Base-by-base conservation (phyloP, 2,113 vertebrate species). In the Hippocampus zosterae region DNA sequence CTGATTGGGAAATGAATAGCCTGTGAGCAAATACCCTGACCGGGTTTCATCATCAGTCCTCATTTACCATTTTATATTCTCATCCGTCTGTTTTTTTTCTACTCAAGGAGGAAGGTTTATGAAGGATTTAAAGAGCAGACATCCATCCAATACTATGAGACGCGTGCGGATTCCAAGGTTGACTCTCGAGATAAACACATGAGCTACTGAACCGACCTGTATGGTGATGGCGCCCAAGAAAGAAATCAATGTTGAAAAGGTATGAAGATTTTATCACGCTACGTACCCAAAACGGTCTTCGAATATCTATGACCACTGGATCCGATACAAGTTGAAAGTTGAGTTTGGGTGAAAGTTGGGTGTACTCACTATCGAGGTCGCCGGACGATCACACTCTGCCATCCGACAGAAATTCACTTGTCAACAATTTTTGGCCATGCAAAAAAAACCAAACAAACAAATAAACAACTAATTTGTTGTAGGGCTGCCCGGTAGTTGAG, bases 1-100 rank as follows among this genome's bases (percentile, higher is more conserved):
- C 53, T 72, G 78, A 85, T 84, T 85, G 79, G 72, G 81, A 86
- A 87, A 89, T 87, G 80, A 88, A 91, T 75, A 81, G 72, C 76
- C 77, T 75, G 71, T 79, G 78, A 85, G 84, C 74, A 80, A 74
- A 81, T 74, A 66, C 67, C 71, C 59, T 63, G 74, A 75, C 76
- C 62, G 56, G 68, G 70, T 73, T 76, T 82, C 70, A 65, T 75
- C 72, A 83, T 80, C 73, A 73, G 64, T 73, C 76, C 71, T 81
- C 75, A 68, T 88, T 81, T 44, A 53, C 66, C 18, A 19, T 77
- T 81, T 79, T 69, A 77, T 84, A 78, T 82, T 70, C 67, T 78
- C 65, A 63, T 73, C 67, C 9, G 3, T 77, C 65, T 82, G 53
- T 37, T 82, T 85, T 71, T 71, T 73, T 70, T 68, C 13, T 6